Evolutionary conservation across 2,113 vertebrate species (phyloP).

Genomic region (Melanostigma gelatinosum): DNA sequence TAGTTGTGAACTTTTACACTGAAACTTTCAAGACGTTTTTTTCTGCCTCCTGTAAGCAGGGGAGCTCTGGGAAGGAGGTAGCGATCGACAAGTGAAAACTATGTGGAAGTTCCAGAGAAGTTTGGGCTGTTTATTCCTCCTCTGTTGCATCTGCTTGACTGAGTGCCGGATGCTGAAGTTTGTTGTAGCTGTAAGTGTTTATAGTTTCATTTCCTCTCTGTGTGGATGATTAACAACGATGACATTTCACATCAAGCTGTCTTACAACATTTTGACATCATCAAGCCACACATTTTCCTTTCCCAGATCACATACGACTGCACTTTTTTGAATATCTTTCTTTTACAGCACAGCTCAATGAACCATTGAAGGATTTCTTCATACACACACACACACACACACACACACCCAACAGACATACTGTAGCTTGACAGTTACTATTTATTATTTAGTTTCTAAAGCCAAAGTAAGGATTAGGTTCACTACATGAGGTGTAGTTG

Average conservation of each 20-base stretch:
- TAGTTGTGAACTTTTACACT: not conserved
- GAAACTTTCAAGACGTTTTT: not conserved
- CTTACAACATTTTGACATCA: slow-evolving; percentile 13
- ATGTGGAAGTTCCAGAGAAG: slow-evolving; percentile 54
- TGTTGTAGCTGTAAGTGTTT: slow-evolving; percentile 73
- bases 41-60: not conserved
- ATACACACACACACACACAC: too few species aligned
- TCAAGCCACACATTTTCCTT: slow-evolving; percentile 19
- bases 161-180: slow-evolving; percentile 73
- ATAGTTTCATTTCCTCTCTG: not conserved
- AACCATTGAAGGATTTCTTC: slow-evolving; percentile 5
- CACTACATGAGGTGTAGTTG: not conserved
- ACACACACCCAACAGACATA: not conserved
- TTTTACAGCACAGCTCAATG: slow-evolving; percentile 10
- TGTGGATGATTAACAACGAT: not conserved
- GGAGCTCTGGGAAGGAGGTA: slow-evolving; percentile 1
- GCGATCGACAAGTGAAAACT: slow-evolving; percentile 14
- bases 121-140: slow-evolving; percentile 52
- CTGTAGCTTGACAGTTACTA: not conserved
- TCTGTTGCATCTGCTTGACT: slow-evolving; percentile 46
- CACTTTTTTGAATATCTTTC: slow-evolving; percentile 59
- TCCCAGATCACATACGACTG: slow-evolving; percentile 27
- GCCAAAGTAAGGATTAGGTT: not conserved
- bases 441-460: not conserved
- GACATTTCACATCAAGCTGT: not conserved